Conservation (phyloP, 2,113 vertebrate genomes). For the Elephas maximus region DNA sequence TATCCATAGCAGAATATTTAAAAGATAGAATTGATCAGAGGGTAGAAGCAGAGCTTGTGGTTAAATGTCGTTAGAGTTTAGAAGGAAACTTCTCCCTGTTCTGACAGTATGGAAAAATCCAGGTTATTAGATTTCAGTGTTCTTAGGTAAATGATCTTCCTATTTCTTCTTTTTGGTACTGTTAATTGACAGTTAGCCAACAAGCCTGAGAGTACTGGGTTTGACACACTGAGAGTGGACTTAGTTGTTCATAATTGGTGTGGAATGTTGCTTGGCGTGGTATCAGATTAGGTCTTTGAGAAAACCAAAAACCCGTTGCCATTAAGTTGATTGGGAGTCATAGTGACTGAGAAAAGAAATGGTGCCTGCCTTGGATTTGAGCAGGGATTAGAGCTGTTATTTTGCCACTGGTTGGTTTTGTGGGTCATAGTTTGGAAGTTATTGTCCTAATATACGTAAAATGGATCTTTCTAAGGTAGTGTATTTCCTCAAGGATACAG, state of each 20-base stretch:
- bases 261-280: constrained; percentile 30
- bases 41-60: constrained; percentile 26
- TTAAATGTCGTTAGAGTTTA: constrained; percentile 32
- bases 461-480: background rate
- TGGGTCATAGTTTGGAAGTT: background rate
- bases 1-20: constrained; percentile 21
- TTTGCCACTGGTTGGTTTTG: constrained; percentile 18
- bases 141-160: constrained; percentile 42
- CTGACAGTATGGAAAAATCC: background rate
- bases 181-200: constrained; percentile 46
- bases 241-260: constrained; percentile 58
- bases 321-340: too few species aligned
- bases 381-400: background rate
- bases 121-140: constrained; percentile 42
- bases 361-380: constrained; percentile 49
- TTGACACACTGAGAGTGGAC: constrained; percentile 18
- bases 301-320: background rate
- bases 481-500: background rate
- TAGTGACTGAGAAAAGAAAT: constrained; percentile 25
- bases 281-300: constrained; percentile 46
- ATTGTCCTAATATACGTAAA: constrained; percentile 44
- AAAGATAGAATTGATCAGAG: constrained; percentile 29
- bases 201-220: constrained; percentile 1
- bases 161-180: background rate
- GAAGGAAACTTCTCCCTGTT: background rate